Evolutionary conservation across 2,113 vertebrate genomes (phyloP).

Genomic region (Erythrolamprus reginae): DNA sequence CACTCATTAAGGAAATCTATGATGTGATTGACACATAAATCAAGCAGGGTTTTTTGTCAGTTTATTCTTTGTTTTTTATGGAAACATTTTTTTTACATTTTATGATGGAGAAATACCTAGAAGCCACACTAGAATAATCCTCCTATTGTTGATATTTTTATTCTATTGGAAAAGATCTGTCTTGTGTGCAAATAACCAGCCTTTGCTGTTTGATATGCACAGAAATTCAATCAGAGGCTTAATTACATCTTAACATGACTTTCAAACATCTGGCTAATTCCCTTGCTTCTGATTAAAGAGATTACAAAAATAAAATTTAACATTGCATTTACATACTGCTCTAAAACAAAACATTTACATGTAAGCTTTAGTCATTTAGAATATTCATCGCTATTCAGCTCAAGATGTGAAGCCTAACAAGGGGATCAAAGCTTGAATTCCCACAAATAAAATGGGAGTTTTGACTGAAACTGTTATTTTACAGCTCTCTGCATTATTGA

Average conservation of each 20-base stretch:
- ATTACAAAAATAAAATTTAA: slow-evolving; percentile 94
- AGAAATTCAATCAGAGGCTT: slow-evolving; percentile 95
- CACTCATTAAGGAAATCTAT: slow-evolving; percentile 51
- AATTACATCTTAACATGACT: slow-evolving; percentile 93
- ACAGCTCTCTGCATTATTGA: background rate
- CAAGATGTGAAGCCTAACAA: background rate
- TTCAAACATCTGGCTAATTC: slow-evolving; percentile 94
- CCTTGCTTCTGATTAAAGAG: slow-evolving; percentile 94
- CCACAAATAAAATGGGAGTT: slow-evolving; percentile 14
- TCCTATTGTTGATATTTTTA: slow-evolving; percentile 57
- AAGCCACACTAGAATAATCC: slow-evolving; percentile 60
- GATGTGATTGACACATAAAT: slow-evolving; percentile 72
- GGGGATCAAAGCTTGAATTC: slow-evolving; percentile 44
- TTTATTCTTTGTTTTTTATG: background rate
- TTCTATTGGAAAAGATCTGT: slow-evolving; percentile 68
- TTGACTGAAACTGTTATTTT: background rate
- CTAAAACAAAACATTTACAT: slow-evolving; percentile 64
- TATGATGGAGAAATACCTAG: slow-evolving; percentile 56
- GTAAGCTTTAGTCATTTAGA: slow-evolving; percentile 60
- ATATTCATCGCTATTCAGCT: slow-evolving; percentile 41
- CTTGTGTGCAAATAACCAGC: slow-evolving; percentile 70
- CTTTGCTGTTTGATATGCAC: slow-evolving; percentile 76
- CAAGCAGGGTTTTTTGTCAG: slow-evolving; percentile 38
- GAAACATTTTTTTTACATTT: slow-evolving; percentile 58
- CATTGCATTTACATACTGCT: slow-evolving; percentile 77